Evolutionary conservation across 2,888 invertebrate genomes (phyloP).

Genomic region (Panorpa germanica): DNA sequence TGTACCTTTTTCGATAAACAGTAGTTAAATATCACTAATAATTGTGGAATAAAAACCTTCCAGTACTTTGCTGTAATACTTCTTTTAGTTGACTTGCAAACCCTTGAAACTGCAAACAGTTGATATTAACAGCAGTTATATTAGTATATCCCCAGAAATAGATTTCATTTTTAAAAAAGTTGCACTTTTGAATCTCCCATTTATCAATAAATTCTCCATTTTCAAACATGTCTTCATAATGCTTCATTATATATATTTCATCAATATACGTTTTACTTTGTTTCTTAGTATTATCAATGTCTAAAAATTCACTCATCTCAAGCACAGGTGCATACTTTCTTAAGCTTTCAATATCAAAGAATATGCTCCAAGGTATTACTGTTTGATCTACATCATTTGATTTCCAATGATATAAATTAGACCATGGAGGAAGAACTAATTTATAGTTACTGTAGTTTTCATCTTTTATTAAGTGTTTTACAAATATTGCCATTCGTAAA

Average conservation of each 20-base stretch:
- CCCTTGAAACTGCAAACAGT: constrained; percentile 76
- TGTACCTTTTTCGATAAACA: too few species aligned
- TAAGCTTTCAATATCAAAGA: constrained; percentile 71
- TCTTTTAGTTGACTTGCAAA: constrained; percentile 40
- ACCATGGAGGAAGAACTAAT: constrained; percentile 85
- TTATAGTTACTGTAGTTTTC: constrained; percentile 30
- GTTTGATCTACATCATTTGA: constrained; percentile 33
- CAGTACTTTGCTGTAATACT: constrained; percentile 30
- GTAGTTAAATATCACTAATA: too few species aligned
- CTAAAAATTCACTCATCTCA: constrained; percentile 66
- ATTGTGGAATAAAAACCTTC: too few species aligned
- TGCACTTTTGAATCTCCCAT: constrained; percentile 42
- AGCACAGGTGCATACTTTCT: constrained; percentile 64
- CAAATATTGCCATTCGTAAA: constrained; percentile 74
- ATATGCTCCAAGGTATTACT: constrained; percentile 58
- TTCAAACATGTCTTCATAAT: constrained; percentile 71
- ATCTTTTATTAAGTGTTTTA: constrained; percentile 41
- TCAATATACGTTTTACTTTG: constrained; percentile 36
- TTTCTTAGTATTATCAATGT: constrained; percentile 26
- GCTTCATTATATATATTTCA: constrained; percentile 61
- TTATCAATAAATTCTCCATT: constrained; percentile 67
- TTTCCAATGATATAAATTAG: constrained; percentile 79
- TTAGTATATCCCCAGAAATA: constrained; percentile 56
- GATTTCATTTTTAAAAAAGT: constrained; percentile 20
- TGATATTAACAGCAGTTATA: constrained; percentile 38